Evolutionary conservation across 2,797 vertebrate species (phyloP), one percentile per base, ranked within the genome.

Genomic region (Morus bassanus): DNA sequence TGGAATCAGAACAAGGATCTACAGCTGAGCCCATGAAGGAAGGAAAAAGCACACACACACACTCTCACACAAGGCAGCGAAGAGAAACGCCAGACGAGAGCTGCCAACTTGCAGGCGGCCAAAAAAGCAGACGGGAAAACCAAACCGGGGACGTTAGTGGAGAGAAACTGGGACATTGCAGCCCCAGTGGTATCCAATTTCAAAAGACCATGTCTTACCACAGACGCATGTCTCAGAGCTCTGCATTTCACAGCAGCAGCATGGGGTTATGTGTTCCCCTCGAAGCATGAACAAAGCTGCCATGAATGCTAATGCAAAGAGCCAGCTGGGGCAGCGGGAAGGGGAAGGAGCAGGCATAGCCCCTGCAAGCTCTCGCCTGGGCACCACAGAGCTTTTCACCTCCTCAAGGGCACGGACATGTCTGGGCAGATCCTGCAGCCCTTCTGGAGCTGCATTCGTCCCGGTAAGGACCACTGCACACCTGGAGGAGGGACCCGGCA

Each of bases 101-200:
- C 76, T 95, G 92, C 96, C 97, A 96, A 37, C 86, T 87, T 60
- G 70, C 81, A 93, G 92, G 94, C 94, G 22, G 96, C 96, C 95
- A 92, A 60, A 37, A 91, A 89, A 92, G 91, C 93, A 95, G 93
- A 96, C 92, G 85, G 95, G 96, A 92, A 94, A 95, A 96, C 97
- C 96, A 97, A 97, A 94, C 91, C 87, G 89, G 96, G 96, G 94
- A 91, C 87, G n/a, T 68, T 85, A 84, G 91, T 2, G 3, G 87
- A 68, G 94, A 74, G 94, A 97, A 97, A 95, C 83, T 89, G 96
- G 96, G 95, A 84, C 95, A 76, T 6, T 16, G 94, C 92, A 92
- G 95, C 94, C 93, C 77, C 59, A 22, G 79, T 7, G 53, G 56
- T 89, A 57, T 97, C 95, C 65, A 11, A 81, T 97, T 97, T 97